Percentiles rank a stretch among this genome's conserved stretches.
Evolutionary conservation across 2,888 invertebrate genomes (phyloP).

Genomic region (Caenorhabditis wallacei): DNA sequence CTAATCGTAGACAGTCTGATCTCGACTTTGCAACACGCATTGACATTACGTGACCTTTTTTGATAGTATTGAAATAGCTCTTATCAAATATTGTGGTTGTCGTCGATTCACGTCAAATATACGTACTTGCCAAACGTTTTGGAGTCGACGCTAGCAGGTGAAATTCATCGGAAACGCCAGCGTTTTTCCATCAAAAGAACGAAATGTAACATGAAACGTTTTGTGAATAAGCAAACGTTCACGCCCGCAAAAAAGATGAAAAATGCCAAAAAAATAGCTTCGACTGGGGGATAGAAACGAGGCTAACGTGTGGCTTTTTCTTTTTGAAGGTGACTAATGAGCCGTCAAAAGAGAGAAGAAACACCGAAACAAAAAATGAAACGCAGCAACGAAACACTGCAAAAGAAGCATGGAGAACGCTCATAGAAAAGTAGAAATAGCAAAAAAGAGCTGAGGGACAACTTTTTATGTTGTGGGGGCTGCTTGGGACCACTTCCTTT

Average conservation of each 20-base stretch:
- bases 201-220: slow-evolving; percentile 42
- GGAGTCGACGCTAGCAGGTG: slow-evolving; percentile 42
- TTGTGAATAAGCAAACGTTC: slow-evolving; percentile 18
- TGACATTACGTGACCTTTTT: slow-evolving; percentile 44
- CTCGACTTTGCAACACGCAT: slow-evolving; percentile 1
- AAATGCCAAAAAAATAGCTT: slow-evolving; percentile 10
- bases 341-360: slow-evolving; percentile 31
- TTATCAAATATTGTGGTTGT: slow-evolving; percentile 36
- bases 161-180: slow-evolving; percentile 22
- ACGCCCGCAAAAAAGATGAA: slow-evolving; percentile 23
- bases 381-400: neutral
- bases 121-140: slow-evolving; percentile 17
- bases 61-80: slow-evolving; percentile 18
- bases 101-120: slow-evolving; percentile 34
- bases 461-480: slow-evolving; percentile 9
- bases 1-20: slow-evolving; percentile 21
- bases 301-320: slow-evolving; percentile 11
- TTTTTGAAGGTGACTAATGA: slow-evolving; percentile 54
- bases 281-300: neutral
- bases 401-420: slow-evolving; percentile 10
- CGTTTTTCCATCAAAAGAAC: slow-evolving; percentile 20
- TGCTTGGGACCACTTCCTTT: slow-evolving; percentile 53
- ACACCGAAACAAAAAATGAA: slow-evolving; percentile 27
- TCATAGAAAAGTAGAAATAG: slow-evolving; percentile 21
- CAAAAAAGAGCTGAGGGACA: slow-evolving; percentile 10